Evolutionary conservation across 37 sponge, comb jelly and placozoan species (phyloP).

Genomic region (Agelas oroides): DNA sequence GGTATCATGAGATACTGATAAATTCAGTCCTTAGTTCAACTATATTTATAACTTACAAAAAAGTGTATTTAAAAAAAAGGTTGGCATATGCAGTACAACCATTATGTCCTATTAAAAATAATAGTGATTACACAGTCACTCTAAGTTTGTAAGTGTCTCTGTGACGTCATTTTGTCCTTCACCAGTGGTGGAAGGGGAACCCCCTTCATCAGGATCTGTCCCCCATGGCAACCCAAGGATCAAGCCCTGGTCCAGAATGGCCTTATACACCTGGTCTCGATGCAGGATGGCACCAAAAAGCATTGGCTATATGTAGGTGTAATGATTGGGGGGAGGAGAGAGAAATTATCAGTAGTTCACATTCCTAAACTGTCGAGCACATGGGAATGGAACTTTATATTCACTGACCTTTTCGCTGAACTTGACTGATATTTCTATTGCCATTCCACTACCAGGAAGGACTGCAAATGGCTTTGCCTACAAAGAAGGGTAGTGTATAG

Average conservation of each 20-base stretch:
- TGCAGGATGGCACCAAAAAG: conserved; percentile 76
- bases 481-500: background rate
- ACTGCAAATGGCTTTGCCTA: conserved; percentile 89
- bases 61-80: too few species aligned
- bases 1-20: too few species aligned
- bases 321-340: conserved; percentile 2
- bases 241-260: conserved; percentile 75
- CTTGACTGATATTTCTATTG: conserved; percentile 71
- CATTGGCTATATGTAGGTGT: conserved; percentile 36
- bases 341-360: background rate
- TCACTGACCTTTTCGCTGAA: conserved; percentile 41
- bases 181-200: background rate
- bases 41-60: too few species aligned
- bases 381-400: background rate
- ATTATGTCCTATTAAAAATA: too few species aligned
- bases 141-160: too few species aligned
- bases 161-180: too few species aligned
- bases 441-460: conserved; percentile 90
- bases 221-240: conserved; percentile 68
- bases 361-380: background rate
- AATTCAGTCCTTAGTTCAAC: too few species aligned
- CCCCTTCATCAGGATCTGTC: conserved; percentile 7
- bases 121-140: too few species aligned
- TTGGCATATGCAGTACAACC: too few species aligned
- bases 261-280: conserved; percentile 57